Conservation (phyloP, 2,888 invertebrate genomes). For the Minunthozetes semirufus region DNA sequence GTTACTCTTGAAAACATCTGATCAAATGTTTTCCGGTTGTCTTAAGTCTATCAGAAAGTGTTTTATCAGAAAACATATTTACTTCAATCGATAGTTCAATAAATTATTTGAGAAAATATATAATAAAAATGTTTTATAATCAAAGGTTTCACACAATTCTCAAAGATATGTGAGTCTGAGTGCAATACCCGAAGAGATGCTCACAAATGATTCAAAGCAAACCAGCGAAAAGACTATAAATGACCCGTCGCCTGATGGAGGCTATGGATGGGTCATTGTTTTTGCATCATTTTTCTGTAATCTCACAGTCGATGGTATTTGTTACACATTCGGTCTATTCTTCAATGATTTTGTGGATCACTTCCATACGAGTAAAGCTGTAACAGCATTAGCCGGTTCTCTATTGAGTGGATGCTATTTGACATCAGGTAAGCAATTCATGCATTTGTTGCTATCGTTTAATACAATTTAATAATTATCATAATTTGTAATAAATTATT, state of each 20-base stretch:
- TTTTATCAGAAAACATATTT: not conserved
- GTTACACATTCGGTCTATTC: constrained; percentile 94
- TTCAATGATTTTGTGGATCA: constrained; percentile 68
- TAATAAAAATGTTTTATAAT: not conserved
- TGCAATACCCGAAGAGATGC: constrained; percentile 31
- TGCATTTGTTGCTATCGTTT: too few relatives aligned
- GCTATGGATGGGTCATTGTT: constrained; percentile 90
- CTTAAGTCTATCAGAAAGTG: not conserved
- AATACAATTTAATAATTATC: too few relatives aligned
- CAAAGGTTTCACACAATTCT: constrained; percentile 9
- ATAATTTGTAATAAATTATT: too few relatives aligned
- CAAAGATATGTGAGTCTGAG: constrained; percentile 28
- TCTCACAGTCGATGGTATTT: constrained; percentile 95
- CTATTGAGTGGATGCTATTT: constrained; percentile 91
- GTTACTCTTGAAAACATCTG: too few relatives aligned
- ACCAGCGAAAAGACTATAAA: constrained; percentile 3
- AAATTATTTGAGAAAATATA: not conserved
- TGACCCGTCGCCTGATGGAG: constrained; percentile 48
- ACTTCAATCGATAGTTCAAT: too few relatives aligned
- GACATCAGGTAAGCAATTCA: constrained; percentile 58
- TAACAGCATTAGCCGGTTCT: constrained; percentile 88
- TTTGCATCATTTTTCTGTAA: constrained; percentile 95
- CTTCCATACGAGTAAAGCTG: constrained; percentile 78
- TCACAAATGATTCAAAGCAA: constrained; percentile 9
- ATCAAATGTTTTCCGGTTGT: not conserved